Conservation (phyloP, 1,140 invertebrate species). For the Bacillus rossius region DNA sequence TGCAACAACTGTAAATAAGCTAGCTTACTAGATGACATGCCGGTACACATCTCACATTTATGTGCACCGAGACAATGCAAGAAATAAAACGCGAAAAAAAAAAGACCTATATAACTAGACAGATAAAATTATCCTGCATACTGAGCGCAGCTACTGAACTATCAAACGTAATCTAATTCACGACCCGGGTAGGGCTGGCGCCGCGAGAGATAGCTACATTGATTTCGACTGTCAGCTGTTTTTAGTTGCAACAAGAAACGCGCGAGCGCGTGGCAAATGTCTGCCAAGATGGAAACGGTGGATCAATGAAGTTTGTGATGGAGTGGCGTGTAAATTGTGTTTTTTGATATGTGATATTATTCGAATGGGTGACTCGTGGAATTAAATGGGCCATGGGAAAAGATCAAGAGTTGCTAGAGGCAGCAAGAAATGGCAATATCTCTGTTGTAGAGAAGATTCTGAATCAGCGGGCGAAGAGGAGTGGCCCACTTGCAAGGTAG, state of each 20-base stretch:
- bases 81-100: too few species aligned
- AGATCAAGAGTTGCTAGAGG: constrained; percentile 93
- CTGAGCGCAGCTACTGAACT: background rate
- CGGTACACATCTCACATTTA: too few species aligned
- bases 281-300: constrained; percentile 58
- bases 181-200: too few species aligned
- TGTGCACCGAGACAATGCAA: too few species aligned
- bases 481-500: constrained; percentile 89
- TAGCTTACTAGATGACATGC: too few species aligned
- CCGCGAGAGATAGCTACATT: too few species aligned
- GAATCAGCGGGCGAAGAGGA: constrained; percentile 81
- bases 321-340: constrained; percentile 47
- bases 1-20: too few species aligned
- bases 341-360: constrained; percentile 48
- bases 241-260: constrained; percentile 29
- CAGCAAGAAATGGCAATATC: constrained; percentile 86
- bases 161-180: too few species aligned
- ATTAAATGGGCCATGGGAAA: constrained; percentile 82
- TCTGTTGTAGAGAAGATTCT: constrained; percentile 87
- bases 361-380: constrained; percentile 39
- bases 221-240: constrained; percentile 12
- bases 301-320: constrained; percentile 68
- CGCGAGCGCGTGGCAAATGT: constrained; percentile 46
- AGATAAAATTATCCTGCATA: background rate
- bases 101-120: too few species aligned